Evolutionary conservation across 2,113 vertebrate genomes (phyloP).

Genomic region (Scomber scombrus): DNA sequence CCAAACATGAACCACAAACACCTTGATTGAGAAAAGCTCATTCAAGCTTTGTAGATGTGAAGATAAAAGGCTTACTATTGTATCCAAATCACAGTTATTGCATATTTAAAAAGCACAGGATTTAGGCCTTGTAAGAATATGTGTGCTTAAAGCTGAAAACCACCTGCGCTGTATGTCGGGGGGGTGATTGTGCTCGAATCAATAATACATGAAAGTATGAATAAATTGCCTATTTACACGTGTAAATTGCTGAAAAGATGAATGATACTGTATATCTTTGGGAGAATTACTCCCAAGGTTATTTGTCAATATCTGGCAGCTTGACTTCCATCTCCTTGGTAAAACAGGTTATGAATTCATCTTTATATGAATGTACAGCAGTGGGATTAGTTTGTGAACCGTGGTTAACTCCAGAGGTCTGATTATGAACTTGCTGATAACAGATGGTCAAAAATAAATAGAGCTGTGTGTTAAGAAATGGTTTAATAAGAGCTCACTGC

Average conservation of each 20-base stretch:
- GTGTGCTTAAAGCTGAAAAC: neutral
- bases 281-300: conserved; percentile 23
- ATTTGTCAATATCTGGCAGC: neutral
- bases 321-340: conserved; percentile 5
- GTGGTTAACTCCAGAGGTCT: neutral
- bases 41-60: conserved; percentile 14
- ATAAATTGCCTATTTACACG: conserved; percentile 23
- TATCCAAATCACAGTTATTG: conserved; percentile 7
- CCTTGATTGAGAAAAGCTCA: neutral
- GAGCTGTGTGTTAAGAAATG: too few relatives aligned
- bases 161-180: neutral
- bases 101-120: conserved; percentile 14
- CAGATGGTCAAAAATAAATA: neutral
- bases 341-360: conserved; percentile 4
- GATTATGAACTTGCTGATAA: neutral
- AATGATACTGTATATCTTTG: conserved; percentile 23
- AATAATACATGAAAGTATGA: conserved; percentile 34
- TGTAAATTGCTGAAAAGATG: conserved; percentile 31
- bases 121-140: neutral
- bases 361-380: conserved; percentile 5
- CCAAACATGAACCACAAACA: conserved; percentile 6
- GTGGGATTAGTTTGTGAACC: neutral
- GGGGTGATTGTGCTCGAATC: conserved; percentile 1
- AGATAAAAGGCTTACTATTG: neutral
- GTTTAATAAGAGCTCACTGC: neutral